These are phyloP conservation scores for Oncorhynchus kisutch DNA, from an alignment of 2,113 vertebrate genomes.

Conservation along the genomic window DNA sequence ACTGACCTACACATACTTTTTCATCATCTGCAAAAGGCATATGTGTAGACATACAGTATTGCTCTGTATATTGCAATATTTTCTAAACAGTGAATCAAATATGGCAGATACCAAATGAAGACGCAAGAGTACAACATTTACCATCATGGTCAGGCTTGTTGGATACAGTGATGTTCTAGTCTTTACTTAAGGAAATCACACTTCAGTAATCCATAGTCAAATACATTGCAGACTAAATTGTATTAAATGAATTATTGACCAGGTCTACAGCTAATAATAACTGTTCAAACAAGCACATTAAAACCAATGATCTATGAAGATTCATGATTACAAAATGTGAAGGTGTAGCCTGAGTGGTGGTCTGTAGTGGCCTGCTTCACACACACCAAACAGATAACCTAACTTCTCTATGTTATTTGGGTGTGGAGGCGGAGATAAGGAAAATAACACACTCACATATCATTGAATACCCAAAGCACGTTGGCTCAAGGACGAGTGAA, in stretches of 20 bases:
- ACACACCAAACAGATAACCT: background rate
- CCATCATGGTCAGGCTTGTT: background rate
- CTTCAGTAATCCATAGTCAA: background rate
- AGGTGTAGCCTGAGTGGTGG: too few species aligned
- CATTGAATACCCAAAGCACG: conserved; percentile 4
- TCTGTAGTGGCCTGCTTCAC: too few species aligned
- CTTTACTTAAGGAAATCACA: background rate
- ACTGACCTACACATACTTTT: conserved; percentile 6
- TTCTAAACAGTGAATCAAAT: background rate
- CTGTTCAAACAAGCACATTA: background rate
- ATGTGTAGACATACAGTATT: background rate
- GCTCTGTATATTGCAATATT: background rate
- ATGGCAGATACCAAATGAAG: background rate
- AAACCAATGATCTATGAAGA: background rate
- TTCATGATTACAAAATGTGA: background rate
- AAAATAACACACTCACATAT: background rate
- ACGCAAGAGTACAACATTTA: background rate
- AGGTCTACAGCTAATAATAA: background rate
- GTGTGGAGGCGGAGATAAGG: background rate
- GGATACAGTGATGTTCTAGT: background rate
- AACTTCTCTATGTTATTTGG: too few species aligned
- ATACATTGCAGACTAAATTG: background rate
- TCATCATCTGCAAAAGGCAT: background rate
- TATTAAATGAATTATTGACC: background rate
- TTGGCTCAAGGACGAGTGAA: background rate